Percentiles rank a stretch among this genome's conserved stretches.
Evolutionary conservation across 1,140 invertebrate species (phyloP).

Genomic region (Pinna nobilis): DNA sequence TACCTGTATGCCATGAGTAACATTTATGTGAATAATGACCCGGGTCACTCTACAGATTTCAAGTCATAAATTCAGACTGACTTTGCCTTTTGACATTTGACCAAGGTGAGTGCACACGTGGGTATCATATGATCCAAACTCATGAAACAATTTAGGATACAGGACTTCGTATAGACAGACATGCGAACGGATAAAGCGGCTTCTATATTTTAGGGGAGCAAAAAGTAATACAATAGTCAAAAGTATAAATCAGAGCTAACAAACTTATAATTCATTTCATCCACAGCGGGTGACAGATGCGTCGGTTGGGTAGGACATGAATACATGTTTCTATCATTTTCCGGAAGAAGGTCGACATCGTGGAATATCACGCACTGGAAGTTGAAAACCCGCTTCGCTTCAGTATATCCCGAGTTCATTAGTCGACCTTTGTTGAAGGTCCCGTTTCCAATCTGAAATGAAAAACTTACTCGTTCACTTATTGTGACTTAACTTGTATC

Average conservation of each 20-base stretch:
- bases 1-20: too few species aligned
- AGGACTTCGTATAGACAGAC: background rate
- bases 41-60: too few species aligned
- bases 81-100: too few species aligned
- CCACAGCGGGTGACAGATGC: conserved; percentile 95
- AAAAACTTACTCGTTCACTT: too few species aligned
- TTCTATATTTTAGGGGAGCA: background rate
- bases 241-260: conserved; percentile 63
- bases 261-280: conserved; percentile 91
- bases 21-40: too few species aligned
- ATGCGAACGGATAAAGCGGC: background rate
- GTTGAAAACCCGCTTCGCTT: conserved; percentile 82
- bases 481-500: too few species aligned
- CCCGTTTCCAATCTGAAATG: conserved; percentile 77
- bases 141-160: too few species aligned
- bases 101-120: too few species aligned
- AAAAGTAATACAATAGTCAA: background rate
- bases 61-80: too few species aligned
- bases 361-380: conserved; percentile 95
- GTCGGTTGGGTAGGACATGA: conserved; percentile 91
- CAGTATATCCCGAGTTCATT: conserved; percentile 92
- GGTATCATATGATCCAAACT: too few species aligned
- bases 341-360: conserved; percentile 94
- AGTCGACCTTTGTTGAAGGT: conserved; percentile 96
- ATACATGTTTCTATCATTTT: conserved; percentile 90